A percentile compares a stretch with the other conserved stretches of the same genome.
These are phyloP conservation scores for Cryptophagus acutangulus DNA, from an alignment of 2,888 invertebrate genomes.

Conservation along the genomic window DNA sequence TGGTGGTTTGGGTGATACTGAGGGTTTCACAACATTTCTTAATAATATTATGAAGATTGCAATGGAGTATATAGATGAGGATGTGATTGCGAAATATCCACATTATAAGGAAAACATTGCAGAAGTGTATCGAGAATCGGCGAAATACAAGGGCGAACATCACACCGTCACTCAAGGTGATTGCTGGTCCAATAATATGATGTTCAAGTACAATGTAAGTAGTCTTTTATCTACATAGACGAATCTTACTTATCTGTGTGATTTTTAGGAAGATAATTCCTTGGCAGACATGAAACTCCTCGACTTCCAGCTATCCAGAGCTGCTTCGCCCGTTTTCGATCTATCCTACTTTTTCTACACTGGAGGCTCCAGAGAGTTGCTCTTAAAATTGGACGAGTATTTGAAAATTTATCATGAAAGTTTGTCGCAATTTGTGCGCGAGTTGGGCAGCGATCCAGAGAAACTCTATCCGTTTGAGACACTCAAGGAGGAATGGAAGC, in stretches of 20 bases:
- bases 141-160: conserved; percentile 12
- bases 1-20: not conserved
- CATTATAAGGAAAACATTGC: not conserved
- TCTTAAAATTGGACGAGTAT: conserved; percentile 34
- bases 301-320: conserved; percentile 9
- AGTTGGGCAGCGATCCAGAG: conserved; percentile 30
- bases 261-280: not conserved
- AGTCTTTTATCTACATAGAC: not conserved
- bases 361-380: conserved; percentile 31
- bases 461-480: conserved; percentile 33
- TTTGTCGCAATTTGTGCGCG: conserved; percentile 26
- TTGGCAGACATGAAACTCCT: conserved; percentile 3
- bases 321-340: conserved; percentile 34
- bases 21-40: not conserved
- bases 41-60: not conserved
- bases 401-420: conserved; percentile 37
- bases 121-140: too few species aligned
- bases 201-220: conserved; percentile 10
- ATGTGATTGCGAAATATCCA: not conserved
- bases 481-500: conserved; percentile 30
- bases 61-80: not conserved
- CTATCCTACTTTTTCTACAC: conserved; percentile 40
- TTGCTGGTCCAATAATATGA: conserved; percentile 21
- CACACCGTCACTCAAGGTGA: conserved; percentile 11
- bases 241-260: not conserved